These are phyloP conservation scores for Eumerus sabulonum DNA, from an alignment of 2,888 invertebrate species.

Conservation along the genomic window DNA sequence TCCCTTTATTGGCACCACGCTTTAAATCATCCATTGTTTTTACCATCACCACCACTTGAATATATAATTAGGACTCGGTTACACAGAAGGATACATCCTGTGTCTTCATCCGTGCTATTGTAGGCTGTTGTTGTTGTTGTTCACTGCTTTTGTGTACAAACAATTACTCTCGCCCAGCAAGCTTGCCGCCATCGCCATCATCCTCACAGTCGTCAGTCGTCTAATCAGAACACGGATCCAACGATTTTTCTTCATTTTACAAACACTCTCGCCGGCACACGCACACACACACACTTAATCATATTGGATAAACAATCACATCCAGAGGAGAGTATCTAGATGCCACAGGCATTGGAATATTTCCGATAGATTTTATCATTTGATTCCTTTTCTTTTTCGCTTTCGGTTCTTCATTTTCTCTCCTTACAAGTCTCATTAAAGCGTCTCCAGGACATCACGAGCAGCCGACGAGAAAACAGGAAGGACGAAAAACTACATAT, in stretches of 20 bases:
- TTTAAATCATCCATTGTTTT: too few species aligned
- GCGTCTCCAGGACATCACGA: constrained; percentile 46
- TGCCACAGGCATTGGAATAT: constrained; percentile 62
- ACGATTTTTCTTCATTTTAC: constrained; percentile 58
- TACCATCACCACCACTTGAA: too few species aligned
- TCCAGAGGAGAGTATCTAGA: constrained; percentile 61
- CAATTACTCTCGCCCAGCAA: constrained; percentile 33
- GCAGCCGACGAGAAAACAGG: background rate
- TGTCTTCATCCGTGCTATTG: too few species aligned
- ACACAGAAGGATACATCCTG: too few species aligned
- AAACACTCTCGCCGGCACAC: constrained; percentile 44
- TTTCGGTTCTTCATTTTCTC: constrained; percentile 12
- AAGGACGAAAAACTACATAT: constrained; percentile 1
- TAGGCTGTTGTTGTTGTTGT: too few species aligned
- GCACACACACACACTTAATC: constrained; percentile 63
- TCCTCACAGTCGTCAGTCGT: background rate
- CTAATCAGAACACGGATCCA: constrained; percentile 24
- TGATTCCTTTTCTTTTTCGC: constrained; percentile 48
- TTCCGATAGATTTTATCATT: constrained; percentile 67
- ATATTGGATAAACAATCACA: constrained; percentile 64
- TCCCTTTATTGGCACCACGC: too few species aligned
- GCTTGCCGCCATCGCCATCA: too few species aligned
- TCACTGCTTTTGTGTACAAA: background rate
- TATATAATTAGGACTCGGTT: too few species aligned
- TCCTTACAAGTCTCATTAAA: constrained; percentile 42